Percentiles rank a stretch among this genome's conserved stretches.
phyloP scores from a whole-genome alignment of 2,113 vertebrate species.

The Phyllopteryx taeniolatus region DNA sequence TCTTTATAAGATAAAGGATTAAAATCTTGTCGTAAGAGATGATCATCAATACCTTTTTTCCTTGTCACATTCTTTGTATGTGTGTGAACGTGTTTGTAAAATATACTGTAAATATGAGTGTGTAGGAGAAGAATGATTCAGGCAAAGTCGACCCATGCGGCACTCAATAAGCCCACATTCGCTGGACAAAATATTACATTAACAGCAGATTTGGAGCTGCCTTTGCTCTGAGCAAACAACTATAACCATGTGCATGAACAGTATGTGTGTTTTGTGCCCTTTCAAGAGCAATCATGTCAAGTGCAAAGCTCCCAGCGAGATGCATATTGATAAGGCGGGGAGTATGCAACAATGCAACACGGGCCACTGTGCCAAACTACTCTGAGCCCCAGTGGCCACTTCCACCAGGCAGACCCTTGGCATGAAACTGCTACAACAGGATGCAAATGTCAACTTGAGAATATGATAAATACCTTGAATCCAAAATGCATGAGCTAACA shows the following conservation, averaged over 20 bases:
- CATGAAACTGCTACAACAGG: conserved; percentile 21
- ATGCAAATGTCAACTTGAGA: conserved; percentile 51
- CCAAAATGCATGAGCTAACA: conserved; percentile 60
- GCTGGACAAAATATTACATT: conserved; percentile 40
- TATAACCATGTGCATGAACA: conserved; percentile 8
- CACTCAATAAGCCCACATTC: conserved; percentile 36
- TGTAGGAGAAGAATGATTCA: conserved; percentile 63
- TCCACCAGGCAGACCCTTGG: conserved; percentile 35
- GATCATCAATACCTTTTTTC: conserved; percentile 49
- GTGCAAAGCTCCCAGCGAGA: conserved; percentile 45
- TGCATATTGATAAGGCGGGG: conserved; percentile 55
- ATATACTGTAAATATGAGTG: conserved; percentile 53
- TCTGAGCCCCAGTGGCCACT: conserved; percentile 46
- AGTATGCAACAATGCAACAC: conserved; percentile 21
- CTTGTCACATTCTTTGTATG: conserved; percentile 41
- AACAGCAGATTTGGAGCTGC: conserved; percentile 33
- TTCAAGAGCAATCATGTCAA: conserved; percentile 64
- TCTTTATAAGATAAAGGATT: too few relatives aligned
- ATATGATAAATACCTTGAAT: conserved; percentile 66
- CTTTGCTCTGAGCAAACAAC: conserved; percentile 4
- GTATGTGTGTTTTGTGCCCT: conserved; percentile 19
- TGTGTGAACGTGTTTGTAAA: conserved; percentile 31
- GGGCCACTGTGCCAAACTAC: conserved; percentile 29
- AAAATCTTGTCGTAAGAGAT: conserved; percentile 25
- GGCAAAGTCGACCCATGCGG: conserved; percentile 41